Evolutionary conservation across 2,113 vertebrate genomes (phyloP).

Genomic region (Scytalopus superciliaris): DNA sequence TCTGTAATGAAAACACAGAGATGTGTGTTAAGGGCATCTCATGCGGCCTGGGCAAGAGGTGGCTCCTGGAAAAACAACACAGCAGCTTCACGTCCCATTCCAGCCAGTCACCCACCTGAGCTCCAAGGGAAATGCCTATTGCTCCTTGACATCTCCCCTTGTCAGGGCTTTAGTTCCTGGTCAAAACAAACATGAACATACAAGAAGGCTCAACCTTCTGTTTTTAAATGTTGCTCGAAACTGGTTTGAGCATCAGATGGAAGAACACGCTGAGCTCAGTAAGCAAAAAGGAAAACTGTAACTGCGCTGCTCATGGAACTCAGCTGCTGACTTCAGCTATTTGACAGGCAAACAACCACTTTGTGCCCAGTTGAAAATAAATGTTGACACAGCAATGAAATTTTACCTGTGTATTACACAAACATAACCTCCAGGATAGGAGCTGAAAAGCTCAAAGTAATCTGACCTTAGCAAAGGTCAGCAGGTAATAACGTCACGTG

Average conservation of each 20-base stretch:
- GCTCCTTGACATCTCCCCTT: not conserved
- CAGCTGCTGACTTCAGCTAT: not conserved
- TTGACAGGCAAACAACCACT: not conserved
- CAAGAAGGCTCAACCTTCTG: not conserved
- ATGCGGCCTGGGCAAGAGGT: not conserved
- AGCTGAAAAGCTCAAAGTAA: not conserved
- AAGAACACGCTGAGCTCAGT: not conserved
- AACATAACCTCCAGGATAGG: not conserved
- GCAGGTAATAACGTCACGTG: not conserved
- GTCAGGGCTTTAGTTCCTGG: not conserved
- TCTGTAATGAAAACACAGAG: not conserved
- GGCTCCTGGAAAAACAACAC: not conserved
- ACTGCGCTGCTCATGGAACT: not conserved
- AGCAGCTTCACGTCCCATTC: not conserved
- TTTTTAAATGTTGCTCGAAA: not conserved
- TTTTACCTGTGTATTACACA: not conserved
- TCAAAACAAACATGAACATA: not conserved
- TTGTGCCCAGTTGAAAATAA: not conserved
- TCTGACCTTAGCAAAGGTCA: not conserved
- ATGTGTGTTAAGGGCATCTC: not conserved
- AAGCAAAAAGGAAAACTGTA: not conserved
- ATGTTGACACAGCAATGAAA: constrained; percentile 24
- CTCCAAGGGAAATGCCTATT: not conserved
- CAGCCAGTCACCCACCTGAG: not conserved
- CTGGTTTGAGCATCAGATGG: not conserved